Evolutionary conservation across 2,113 vertebrate species (phyloP).

Genomic region (Plecturocebus donacophilus): DNA sequence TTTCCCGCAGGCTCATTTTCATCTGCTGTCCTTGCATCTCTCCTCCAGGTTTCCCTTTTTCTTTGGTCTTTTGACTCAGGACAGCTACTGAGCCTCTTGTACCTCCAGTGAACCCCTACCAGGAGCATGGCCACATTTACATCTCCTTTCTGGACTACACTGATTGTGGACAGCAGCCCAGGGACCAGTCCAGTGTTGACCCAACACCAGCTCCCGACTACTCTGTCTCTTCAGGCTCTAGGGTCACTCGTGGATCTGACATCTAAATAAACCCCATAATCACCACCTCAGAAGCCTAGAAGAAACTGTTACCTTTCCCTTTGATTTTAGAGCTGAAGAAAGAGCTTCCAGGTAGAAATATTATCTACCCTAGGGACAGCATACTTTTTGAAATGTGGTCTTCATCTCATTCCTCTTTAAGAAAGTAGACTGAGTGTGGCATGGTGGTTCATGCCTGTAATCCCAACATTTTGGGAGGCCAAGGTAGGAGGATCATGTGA

Average conservation of each 20-base stretch:
- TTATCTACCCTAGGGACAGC: neutral
- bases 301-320: neutral
- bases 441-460: too few relatives aligned
- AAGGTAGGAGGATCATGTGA: too few relatives aligned
- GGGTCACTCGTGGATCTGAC: neutral
- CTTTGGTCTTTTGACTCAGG: neutral
- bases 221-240: neutral
- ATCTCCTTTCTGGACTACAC: neutral
- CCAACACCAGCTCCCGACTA: neutral
- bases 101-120: neutral
- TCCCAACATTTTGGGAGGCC: too few relatives aligned
- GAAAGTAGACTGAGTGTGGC: neutral
- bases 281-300: neutral
- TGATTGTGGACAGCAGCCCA: neutral
- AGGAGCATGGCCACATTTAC: neutral
- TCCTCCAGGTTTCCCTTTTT: neutral
- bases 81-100: neutral
- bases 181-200: accelerated
- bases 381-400: neutral
- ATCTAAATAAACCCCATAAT: neutral
- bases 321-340: neutral
- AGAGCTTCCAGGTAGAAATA: neutral
- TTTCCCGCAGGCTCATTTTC: accelerated
- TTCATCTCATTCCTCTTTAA: neutral
- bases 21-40: neutral